phyloP scores from a whole-genome alignment of 2,888 invertebrate genomes.

The Caenorhabditis uteleia region DNA sequence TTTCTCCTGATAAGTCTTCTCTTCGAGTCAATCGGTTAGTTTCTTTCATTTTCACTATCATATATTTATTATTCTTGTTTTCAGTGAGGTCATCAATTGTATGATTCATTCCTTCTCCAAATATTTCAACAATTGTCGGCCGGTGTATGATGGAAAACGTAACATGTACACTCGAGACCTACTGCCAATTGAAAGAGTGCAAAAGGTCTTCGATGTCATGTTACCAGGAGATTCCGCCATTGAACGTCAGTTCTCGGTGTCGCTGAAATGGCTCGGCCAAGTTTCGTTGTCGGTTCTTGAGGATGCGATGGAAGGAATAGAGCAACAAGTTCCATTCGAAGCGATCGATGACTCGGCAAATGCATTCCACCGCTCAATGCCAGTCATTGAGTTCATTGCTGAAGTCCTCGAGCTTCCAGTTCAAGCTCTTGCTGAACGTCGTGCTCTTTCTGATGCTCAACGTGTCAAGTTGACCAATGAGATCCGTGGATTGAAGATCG shows the following conservation, averaged over 20 bases:
- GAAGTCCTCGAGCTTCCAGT: constrained; percentile 77
- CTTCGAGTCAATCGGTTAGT: constrained; percentile 81
- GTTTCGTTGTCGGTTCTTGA: constrained; percentile 85
- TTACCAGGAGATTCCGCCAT: constrained; percentile 94
- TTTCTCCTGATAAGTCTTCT: constrained; percentile 99
- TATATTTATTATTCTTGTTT: constrained; percentile 13
- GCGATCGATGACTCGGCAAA: constrained; percentile 99
- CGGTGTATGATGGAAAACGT: constrained; percentile 97
- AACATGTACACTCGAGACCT: constrained; percentile 98
- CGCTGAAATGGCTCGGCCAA: constrained; percentile 97
- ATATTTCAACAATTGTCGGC: constrained; percentile 72
- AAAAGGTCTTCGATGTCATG: constrained; percentile 79
- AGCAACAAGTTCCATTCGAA: constrained; percentile 90
- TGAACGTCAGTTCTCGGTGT: constrained; percentile 94
- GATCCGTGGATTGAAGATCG: constrained; percentile 99
- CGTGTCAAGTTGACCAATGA: constrained; percentile 99
- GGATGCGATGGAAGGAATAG: constrained; percentile 94
- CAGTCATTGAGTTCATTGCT: constrained; percentile 99
- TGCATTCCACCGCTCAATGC: constrained; percentile 99
- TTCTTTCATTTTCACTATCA: neutral
- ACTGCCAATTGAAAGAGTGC: constrained; percentile 92
- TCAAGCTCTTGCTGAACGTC: constrained; percentile 74
- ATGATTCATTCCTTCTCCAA: constrained; percentile 65
- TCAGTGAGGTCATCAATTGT: constrained; percentile 67
- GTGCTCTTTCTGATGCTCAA: constrained; percentile 68